Evolutionary conservation across 2,888 invertebrate genomes (phyloP), one percentile per base, ranked within the genome.

Genomic region (Eupithecia vulgata): DNA sequence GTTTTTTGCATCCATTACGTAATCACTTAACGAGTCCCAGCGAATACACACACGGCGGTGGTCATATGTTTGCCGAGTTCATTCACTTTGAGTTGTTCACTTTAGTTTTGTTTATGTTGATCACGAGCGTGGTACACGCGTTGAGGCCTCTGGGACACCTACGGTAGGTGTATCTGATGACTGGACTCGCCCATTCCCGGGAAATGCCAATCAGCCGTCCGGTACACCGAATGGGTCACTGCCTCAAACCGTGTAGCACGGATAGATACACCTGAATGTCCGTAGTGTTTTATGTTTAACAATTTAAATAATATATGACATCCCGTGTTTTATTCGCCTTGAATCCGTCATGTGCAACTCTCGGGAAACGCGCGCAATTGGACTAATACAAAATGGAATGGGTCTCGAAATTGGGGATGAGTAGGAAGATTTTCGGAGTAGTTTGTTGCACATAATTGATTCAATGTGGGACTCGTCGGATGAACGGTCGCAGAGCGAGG

Each of bases 391-490:
- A 65, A 64, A 89, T 86, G 81, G 82, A 84, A 83, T 81, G 79
- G 76, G 81, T 76, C 77, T 42, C 61, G 67, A 84, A 92, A 90
- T 90, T 91, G 91, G 87, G 88, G 84, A 75, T 86, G 88, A 85
- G 84, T 94, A 94, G 94, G 94, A 94, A 90, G 95, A 95, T 86
- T 95, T 95, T 90, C 94, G 95, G 87, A 95, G 95, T 94, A 95
- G 95, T 90, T 91, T 95, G 94, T 95, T 95, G 95, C 95, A 95
- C 95, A 95, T 95, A 94, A 95, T 95, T 92, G 95, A 95, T 95
- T 95, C 95, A 95, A 88, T 95, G 95, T 95, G 95, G 95, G 95
- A 95, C 93, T 95, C 95, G 93, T 91, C 94, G 91, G 94, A 94
- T 91, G 95, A 94, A 92, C 91, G 89, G 89, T 94, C 95, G 92